Conservation (phyloP, 2,113 vertebrate genomes). For the Lucifuga dentata region DNA sequence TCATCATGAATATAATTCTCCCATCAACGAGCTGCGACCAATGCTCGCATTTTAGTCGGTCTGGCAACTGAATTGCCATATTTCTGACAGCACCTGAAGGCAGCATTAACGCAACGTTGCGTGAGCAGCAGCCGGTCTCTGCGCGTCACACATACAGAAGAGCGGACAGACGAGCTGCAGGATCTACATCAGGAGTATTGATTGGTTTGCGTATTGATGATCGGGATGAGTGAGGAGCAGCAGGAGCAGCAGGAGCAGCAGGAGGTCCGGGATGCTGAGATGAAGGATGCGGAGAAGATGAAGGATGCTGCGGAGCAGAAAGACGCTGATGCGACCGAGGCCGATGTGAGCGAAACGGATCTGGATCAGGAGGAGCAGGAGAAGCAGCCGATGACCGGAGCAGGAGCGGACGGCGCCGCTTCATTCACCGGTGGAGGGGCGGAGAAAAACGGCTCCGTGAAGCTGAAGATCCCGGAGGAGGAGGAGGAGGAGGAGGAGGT, state of each 20-base stretch:
- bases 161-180: too few species aligned
- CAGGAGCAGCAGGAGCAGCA: conserved; percentile 55
- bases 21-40: too few species aligned
- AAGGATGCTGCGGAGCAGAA: conserved; percentile 67
- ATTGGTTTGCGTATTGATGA: too few species aligned
- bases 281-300: conserved; percentile 76
- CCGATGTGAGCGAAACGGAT: conserved; percentile 88
- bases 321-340: conserved; percentile 67
- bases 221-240: conserved; percentile 23
- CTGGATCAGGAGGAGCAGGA: conserved; percentile 88
- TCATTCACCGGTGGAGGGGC: conserved; percentile 44
- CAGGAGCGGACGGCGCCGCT: conserved; percentile 33
- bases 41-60: too few species aligned
- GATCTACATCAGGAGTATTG: too few species aligned
- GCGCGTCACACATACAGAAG: too few species aligned
- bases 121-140: too few species aligned
- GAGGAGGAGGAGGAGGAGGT: conserved; percentile 57
- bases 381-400: conserved; percentile 86
- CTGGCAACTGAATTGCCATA: too few species aligned
- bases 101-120: too few species aligned
- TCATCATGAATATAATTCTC: too few species aligned
- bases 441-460: conserved; percentile 88
- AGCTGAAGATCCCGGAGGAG: conserved; percentile 78
- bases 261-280: conserved; percentile 4
- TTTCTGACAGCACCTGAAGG: too few species aligned